A percentile compares a stretch with the other conserved stretches of the same genome.
Conservation (phyloP, 2,113 vertebrate species). For the Oncorhynchus gorbuscha region DNA sequence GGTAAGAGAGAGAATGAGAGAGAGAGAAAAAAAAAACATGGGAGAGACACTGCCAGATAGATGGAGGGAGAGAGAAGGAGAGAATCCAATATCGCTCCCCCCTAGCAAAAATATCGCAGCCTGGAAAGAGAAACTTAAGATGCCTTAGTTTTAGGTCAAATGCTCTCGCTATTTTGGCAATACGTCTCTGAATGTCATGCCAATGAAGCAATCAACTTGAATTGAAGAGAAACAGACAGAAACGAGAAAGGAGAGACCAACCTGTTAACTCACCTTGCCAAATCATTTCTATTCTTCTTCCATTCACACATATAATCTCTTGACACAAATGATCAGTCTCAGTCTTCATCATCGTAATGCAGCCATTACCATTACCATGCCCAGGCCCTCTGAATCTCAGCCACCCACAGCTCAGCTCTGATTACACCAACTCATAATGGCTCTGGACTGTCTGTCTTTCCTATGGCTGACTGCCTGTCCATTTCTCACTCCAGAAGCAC, state of each 20-base stretch:
- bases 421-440: neutral
- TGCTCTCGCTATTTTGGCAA: too few relatives aligned
- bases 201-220: neutral
- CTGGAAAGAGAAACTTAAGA: too few relatives aligned
- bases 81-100: neutral
- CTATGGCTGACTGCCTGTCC: neutral
- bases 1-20: neutral
- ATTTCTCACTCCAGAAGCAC: slow-evolving; percentile 50
- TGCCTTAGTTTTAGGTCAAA: too few relatives aligned
- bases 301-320: slow-evolving; percentile 30
- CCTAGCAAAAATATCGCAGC: neutral
- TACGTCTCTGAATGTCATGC: too few relatives aligned
- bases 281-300: slow-evolving; percentile 39
- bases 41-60: slow-evolving; percentile 43
- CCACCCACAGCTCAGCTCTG: slow-evolving; percentile 37
- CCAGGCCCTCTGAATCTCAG: slow-evolving; percentile 12
- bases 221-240: too few relatives aligned
- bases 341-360: slow-evolving; percentile 28
- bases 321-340: too few relatives aligned
- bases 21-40: slow-evolving; percentile 33
- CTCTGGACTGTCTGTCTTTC: slow-evolving; percentile 12
- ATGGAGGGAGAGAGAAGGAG: slow-evolving; percentile 8
- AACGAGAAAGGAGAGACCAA: too few relatives aligned
- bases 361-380: slow-evolving; percentile 46
- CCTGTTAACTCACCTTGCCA: slow-evolving; percentile 42